Evolutionary conservation across 2,888 invertebrate genomes (phyloP).

Genomic region (Agriopis leucophaearia): DNA sequence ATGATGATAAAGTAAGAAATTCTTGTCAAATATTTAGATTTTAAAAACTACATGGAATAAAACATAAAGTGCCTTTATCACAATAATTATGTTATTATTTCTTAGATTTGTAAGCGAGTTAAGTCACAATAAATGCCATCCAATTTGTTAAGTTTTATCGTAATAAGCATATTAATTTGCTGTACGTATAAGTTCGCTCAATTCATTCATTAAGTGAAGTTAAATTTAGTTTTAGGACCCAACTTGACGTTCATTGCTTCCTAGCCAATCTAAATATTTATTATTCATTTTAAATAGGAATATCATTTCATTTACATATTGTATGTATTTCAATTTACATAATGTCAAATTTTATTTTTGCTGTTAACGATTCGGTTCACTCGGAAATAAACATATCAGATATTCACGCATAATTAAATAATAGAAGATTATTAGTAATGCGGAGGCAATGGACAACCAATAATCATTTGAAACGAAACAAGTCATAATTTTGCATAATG

Average conservation of each 20-base stretch:
- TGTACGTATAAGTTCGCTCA: conserved; percentile 81
- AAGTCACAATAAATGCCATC: conserved; percentile 87
- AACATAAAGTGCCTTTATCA: conserved; percentile 81
- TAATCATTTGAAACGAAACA: conserved; percentile 69
- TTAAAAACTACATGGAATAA: conserved; percentile 71
- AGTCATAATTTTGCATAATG: conserved; percentile 69
- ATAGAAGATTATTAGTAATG: conserved; percentile 49
- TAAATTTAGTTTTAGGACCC: conserved; percentile 73
- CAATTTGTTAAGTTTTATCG: conserved; percentile 84
- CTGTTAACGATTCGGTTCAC: conserved; percentile 30
- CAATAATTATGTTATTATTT: conserved; percentile 78
- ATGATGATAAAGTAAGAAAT: conserved; percentile 84
- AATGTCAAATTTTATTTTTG: conserved; percentile 43
- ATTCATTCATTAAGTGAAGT: conserved; percentile 79
- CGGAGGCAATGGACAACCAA: conserved; percentile 68
- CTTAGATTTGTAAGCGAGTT: conserved; percentile 80
- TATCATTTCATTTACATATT: conserved; percentile 44
- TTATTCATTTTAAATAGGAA: conserved; percentile 44
- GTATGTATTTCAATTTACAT: conserved; percentile 42
- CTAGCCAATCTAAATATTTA: conserved; percentile 47
- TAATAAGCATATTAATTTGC: conserved; percentile 76
- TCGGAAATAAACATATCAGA: conserved; percentile 33
- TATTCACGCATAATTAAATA: conserved; percentile 37
- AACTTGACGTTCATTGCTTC: conserved; percentile 66
- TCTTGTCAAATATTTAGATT: conserved; percentile 80